These are phyloP conservation scores for Hippocampus mohnikei DNA, from an alignment of 2,113 vertebrate genomes.

Conservation along the genomic window DNA sequence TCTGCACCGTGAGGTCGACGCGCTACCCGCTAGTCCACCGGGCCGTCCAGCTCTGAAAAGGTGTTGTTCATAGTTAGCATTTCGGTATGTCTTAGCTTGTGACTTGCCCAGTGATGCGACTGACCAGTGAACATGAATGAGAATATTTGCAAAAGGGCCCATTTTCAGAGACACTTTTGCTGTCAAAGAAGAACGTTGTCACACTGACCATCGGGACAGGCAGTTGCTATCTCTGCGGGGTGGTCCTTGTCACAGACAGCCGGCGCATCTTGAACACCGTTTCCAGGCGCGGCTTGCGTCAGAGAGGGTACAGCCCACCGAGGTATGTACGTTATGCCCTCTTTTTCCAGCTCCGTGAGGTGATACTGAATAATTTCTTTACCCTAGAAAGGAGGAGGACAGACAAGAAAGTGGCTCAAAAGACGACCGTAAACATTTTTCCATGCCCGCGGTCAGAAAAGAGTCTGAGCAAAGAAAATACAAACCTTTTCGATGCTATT, in stretches of 20 bases:
- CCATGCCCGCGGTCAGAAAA: neutral
- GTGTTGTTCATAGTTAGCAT: neutral
- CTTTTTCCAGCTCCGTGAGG: constrained; percentile 84
- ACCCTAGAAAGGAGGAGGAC: constrained; percentile 71
- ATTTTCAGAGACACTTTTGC: neutral
- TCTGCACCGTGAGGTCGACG: too few species aligned
- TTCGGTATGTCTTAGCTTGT: neutral
- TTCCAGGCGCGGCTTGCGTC: constrained; percentile 65
- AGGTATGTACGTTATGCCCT: constrained; percentile 84
- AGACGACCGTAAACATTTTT: too few species aligned
- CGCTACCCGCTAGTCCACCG: too few species aligned
- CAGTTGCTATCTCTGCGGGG: constrained; percentile 60
- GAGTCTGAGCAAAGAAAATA: neutral
- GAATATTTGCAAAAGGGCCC: neutral
- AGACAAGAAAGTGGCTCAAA: neutral
- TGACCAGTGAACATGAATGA: neutral
- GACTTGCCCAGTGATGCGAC: too few species aligned
- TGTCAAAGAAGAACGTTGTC: neutral
- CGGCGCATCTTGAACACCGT: constrained; percentile 59
- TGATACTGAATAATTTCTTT: constrained; percentile 97
- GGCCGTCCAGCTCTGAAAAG: too few species aligned
- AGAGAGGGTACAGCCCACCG: constrained; percentile 78
- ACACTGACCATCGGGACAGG: constrained; percentile 79
- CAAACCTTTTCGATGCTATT: constrained; percentile 92
- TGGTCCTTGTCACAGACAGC: constrained; percentile 62